These are phyloP conservation scores for Drosophila ezoana DNA, from an alignment of 2,888 invertebrate genomes.

Conservation along the genomic window DNA sequence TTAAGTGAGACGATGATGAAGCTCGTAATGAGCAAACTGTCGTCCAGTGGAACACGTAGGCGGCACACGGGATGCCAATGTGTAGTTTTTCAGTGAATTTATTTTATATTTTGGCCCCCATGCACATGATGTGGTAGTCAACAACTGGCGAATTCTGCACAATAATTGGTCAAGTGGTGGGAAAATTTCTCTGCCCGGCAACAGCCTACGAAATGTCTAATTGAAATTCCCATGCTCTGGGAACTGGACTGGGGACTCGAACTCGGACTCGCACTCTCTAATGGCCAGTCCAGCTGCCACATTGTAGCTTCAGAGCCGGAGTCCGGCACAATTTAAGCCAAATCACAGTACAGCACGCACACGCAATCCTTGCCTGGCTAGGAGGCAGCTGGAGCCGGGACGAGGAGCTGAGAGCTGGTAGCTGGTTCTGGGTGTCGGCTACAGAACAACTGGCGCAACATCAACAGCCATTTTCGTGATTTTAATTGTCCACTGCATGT, in stretches of 20 bases:
- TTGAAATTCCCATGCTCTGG: conserved; percentile 76
- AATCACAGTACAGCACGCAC: conserved; percentile 74
- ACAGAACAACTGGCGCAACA: conserved; percentile 46
- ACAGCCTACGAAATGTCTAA: conserved; percentile 55
- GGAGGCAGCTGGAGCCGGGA: not conserved
- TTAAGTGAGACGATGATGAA: conserved; percentile 24
- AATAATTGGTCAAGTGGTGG: conserved; percentile 69
- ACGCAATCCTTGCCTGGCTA: conserved; percentile 42
- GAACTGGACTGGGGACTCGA: conserved; percentile 1
- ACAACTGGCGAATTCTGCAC: conserved; percentile 31
- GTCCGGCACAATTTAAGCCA: conserved; percentile 66
- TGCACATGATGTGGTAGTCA: conserved; percentile 20
- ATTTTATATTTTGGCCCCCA: conserved; percentile 46
- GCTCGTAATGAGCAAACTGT: conserved; percentile 16
- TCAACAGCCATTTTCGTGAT: conserved; percentile 75
- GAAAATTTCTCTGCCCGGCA: conserved; percentile 61
- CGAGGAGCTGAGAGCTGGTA: not conserved
- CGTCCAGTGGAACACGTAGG: conserved; percentile 65
- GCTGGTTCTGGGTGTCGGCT: conserved; percentile 10
- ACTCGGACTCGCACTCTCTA: conserved; percentile 47
- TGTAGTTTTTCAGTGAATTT: conserved; percentile 58
- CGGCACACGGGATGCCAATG: conserved; percentile 70
- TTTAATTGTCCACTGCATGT: conserved; percentile 67
- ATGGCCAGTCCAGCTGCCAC: conserved; percentile 71
- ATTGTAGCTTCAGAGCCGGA: conserved; percentile 10